phyloP scores from a whole-genome alignment of 2,113 vertebrate genomes.

The Nycticorax nycticorax region DNA sequence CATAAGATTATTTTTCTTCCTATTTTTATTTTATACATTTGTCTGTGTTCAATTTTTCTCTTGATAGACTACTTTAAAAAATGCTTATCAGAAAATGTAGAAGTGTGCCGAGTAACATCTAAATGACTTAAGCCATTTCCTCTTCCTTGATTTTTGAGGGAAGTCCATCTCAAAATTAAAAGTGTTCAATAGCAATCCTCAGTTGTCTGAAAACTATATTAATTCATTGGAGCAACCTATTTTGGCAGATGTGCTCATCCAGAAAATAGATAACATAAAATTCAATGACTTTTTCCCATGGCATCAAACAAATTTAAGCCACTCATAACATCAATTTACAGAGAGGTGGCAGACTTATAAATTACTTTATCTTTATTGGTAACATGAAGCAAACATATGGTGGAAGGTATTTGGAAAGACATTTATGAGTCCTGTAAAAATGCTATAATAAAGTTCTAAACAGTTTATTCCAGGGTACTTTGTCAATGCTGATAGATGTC shows the following conservation, averaged over 20 bases:
- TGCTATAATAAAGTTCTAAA: not conserved
- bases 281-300: conserved; percentile 1
- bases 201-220: not conserved
- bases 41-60: not conserved
- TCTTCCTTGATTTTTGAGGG: conserved; percentile 1
- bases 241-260: conserved; percentile 17
- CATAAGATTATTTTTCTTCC: not conserved
- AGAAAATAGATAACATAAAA: conserved; percentile 50
- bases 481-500: not conserved
- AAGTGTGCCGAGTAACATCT: not conserved
- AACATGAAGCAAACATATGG: conserved; percentile 11
- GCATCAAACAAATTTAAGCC: conserved; percentile 15
- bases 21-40: not conserved
- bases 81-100: not conserved
- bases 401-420: not conserved
- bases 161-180: not conserved
- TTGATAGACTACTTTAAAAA: not conserved
- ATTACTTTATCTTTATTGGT: conserved; percentile 32
- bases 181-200: not conserved
- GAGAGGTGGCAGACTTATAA: conserved; percentile 22
- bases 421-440: conserved; percentile 23
- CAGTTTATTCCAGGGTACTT: not conserved
- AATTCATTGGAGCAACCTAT: not conserved
- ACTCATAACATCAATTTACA: not conserved
- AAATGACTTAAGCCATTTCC: not conserved